Evolutionary conservation across 2,888 invertebrate genomes (phyloP).

Genomic region (Rutpela maculata): DNA sequence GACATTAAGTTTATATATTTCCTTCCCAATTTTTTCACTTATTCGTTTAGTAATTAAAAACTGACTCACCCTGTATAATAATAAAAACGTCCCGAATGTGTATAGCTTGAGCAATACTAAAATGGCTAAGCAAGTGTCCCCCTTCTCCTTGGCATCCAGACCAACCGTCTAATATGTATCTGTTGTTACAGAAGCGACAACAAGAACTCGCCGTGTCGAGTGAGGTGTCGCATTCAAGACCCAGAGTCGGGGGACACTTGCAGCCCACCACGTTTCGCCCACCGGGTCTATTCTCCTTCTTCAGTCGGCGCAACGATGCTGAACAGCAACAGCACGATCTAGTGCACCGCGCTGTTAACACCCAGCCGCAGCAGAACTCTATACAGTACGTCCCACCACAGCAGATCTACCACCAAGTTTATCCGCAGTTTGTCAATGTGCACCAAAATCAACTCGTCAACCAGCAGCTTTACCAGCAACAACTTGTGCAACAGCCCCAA

Average conservation of each 20-base stretch:
- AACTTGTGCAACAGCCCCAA: slow-evolving; percentile 40
- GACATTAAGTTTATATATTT: too few relatives aligned
- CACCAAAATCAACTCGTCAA: slow-evolving; percentile 8
- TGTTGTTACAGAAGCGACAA: slow-evolving; percentile 72
- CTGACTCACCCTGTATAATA: neutral
- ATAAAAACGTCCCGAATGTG: slow-evolving; percentile 3
- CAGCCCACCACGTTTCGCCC: slow-evolving; percentile 74
- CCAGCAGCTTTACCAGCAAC: slow-evolving; percentile 30
- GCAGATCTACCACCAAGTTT: slow-evolving; percentile 50
- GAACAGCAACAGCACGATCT: slow-evolving; percentile 57
- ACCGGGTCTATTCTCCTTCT: slow-evolving; percentile 56
- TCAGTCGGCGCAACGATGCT: slow-evolving; percentile 52
- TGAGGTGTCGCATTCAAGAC: slow-evolving; percentile 65
- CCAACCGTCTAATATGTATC: slow-evolving; percentile 54
- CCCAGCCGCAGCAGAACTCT: slow-evolving; percentile 57
- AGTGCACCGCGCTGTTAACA: slow-evolving; percentile 60
- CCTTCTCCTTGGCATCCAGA: slow-evolving; percentile 23
- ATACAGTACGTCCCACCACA: slow-evolving; percentile 60
- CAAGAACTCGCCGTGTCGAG: slow-evolving; percentile 64
- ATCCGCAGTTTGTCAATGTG: neutral
- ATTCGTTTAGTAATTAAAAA: too few relatives aligned
- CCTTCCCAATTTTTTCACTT: too few relatives aligned
- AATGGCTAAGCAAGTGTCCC: slow-evolving; percentile 52
- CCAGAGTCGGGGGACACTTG: slow-evolving; percentile 70
- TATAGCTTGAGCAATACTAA: slow-evolving; percentile 40